Base-by-base conservation (phyloP, 1,140 invertebrate species). In the Parapsyche elsis region DNA sequence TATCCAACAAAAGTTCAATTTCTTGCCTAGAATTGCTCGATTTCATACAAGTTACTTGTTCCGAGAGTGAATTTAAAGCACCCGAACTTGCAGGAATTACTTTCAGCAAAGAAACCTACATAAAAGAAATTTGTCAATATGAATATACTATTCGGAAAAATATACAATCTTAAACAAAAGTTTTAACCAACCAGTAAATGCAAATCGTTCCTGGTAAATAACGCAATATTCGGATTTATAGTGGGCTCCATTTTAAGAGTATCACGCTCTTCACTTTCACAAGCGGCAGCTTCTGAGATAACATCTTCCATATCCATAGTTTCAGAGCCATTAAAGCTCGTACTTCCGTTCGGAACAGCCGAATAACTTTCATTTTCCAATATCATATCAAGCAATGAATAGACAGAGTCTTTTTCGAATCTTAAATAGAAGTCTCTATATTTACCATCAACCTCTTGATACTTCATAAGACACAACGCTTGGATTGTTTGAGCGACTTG, bases 401-500 rank as follows among this genome's bases (percentile, higher is more conserved):
- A 92, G 61, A 96, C 90, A 59, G 92, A 92, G 85, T 94, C 92
- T 86, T 93, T 93, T 83, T 96, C 94, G 86, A 97, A 95, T 79
- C 91, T 91, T 1, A 89, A 90, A 86, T 95, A 96, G 9, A 97
- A 86, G 86, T 96, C 94, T 75, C 83, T 38, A 45, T 80, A 44
- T 46, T 83, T 80, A 0, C 82, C 78, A 46, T 81, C 77, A 2
- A 81, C 92, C 81, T 92, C 92, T 85, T 97, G 95, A 88, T 94
- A 94, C 86, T 94, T 94, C 61, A 93, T 93, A 24, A 99, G 89
- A 10, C 96, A 97, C 44, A 99, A 89, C 84, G 95, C 94, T 89
- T 99, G 97, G 16, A 99, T 86, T 84, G 99, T 96, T 87, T 98
- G 96, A 0, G 94, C 94, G 10, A 94, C 92, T 89, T 98, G 97